Base-by-base conservation (phyloP, 2,888 invertebrate species). In the Leptinotarsa peninsularis region DNA sequence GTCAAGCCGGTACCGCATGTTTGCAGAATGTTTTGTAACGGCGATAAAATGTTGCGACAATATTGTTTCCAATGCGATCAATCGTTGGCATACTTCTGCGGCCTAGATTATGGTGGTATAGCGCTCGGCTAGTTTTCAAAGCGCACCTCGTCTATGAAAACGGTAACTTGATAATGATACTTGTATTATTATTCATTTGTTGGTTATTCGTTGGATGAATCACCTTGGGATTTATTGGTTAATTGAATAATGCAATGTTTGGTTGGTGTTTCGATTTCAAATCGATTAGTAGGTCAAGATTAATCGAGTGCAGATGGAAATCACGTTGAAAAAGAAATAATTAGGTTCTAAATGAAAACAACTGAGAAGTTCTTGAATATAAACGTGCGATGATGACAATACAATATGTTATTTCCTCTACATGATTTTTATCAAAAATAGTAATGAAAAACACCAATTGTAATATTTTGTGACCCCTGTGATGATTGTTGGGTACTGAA, bases 21-120 rank as follows among this genome's bases (percentile, higher is more conserved):
- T 70, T 70, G 70, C 58, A 56, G 33, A 70, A 70, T 58, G 49
- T 70, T 68, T 68, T 58, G 70, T 58, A 70, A 58, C 49, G 50
- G 49, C 21, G 70, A 70, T 58, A 70, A 70, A 70, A 70, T 21
- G 60, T 70, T 70, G 58, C 58, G 58, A 69, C 69, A 69, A 69
- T 69, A 69, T 69, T 43, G 43, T 63, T 63, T 63, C 43, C 33
- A 43, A 63, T 63, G 63, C 63, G 63, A 63, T 63, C 63, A 63
- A 63, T 63, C 63, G 63, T 63, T 63, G 63, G 63, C 63, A 63
- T 33, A 63, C 63, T 63, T 63, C n/a, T 63, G n/a, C 63, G 63
- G 63, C 63, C 63, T 63, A 63, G 63, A 33, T 63, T 60, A 27
- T 23, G n/a, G 33, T 33, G 18, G 15, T 15, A 13, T n/a, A 27